These are phyloP conservation scores for Oreochromis aureus DNA, from an alignment of 2,113 vertebrate species.

Conservation along the genomic window DNA sequence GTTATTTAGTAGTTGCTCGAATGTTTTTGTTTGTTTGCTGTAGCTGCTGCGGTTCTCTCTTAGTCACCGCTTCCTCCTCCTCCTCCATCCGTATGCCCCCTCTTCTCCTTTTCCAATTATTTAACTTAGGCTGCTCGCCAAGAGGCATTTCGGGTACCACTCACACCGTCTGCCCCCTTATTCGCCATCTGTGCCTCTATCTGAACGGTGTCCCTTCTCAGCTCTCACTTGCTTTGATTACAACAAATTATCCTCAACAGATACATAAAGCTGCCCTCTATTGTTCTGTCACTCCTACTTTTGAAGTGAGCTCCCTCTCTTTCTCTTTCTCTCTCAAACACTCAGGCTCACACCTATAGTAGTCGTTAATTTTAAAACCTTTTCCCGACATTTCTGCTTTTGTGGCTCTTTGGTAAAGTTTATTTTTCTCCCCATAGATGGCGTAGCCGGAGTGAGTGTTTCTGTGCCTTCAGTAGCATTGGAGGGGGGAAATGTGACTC, in stretches of 20 bases:
- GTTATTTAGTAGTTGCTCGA: background rate
- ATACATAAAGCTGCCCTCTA: constrained; percentile 34
- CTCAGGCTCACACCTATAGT: background rate
- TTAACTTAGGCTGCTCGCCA: constrained; percentile 53
- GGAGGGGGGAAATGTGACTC: constrained; percentile 59
- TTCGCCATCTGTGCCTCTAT: constrained; percentile 59
- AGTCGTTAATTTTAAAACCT: background rate
- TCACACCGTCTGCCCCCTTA: constrained; percentile 57
- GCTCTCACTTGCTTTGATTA: constrained; percentile 59
- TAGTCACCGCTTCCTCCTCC: constrained; percentile 14
- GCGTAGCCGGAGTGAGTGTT: constrained; percentile 51
- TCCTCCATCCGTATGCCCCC: constrained; percentile 9
- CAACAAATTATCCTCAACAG: constrained; percentile 56
- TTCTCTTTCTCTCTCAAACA: background rate
- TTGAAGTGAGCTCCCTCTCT: background rate
- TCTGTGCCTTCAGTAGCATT: constrained; percentile 48
- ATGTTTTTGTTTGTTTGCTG: constrained; percentile 47
- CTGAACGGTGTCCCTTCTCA: constrained; percentile 31
- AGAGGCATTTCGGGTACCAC: constrained; percentile 40
- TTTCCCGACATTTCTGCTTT: background rate
- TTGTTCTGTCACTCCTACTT: constrained; percentile 29
- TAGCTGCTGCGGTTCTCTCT: background rate
- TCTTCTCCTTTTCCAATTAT: constrained; percentile 58
- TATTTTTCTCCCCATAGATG: constrained; percentile 38
- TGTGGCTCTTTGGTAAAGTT: background rate